Base-by-base conservation (phyloP, 2,113 vertebrate species). In the Caloenas nicobarica region DNA sequence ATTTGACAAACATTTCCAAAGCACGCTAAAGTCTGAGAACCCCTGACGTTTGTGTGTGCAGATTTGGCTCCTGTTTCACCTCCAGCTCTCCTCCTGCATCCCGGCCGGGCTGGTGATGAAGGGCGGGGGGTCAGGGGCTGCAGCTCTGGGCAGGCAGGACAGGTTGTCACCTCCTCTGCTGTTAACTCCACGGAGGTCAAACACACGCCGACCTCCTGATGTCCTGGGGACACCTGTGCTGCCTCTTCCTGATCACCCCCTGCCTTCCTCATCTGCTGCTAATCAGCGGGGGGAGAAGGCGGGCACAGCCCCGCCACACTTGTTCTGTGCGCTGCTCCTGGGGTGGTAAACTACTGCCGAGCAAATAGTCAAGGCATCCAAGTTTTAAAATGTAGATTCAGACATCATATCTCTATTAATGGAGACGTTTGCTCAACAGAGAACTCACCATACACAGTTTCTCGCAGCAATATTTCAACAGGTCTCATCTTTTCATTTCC, bases 391-490 rank as follows among this genome's bases (percentile, higher is more conserved):
- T 13, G 48, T 10, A 56, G 29, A 7, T 44, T 57, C 71, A 28
- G 58, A 17, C 33, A 0, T 5, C 14, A 13, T 5, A 2, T n/a
- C 33, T 46, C 66, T 9, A 0, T 6, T 36, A 11, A 7, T 11
- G 58, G n/a, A 28, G 1, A 36, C 2, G 17, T 24, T 56, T 56
- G 36, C 9, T 44, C 44, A 21, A 7, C 1, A 44, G 25, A 24
- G 58, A n/a, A 7, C 78, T 85, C 66, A 0, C 3, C 3, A 0
- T 0, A 5, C 0, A 0, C 34, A 5, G 36, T 2, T 70, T 23
- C 70, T 42, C 69, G 14, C 53, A 9, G 69, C 36, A 5, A 0
- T 44, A 17, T 24, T 40, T 76, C 46, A 1, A 21, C 61, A 60
- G 42, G 57, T 7, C 38, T 1, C 91, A 50, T 62, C 70, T 73